Conservation (phyloP, 2,797 vertebrate genomes). For the Acanthurus leucopareius region DNA sequence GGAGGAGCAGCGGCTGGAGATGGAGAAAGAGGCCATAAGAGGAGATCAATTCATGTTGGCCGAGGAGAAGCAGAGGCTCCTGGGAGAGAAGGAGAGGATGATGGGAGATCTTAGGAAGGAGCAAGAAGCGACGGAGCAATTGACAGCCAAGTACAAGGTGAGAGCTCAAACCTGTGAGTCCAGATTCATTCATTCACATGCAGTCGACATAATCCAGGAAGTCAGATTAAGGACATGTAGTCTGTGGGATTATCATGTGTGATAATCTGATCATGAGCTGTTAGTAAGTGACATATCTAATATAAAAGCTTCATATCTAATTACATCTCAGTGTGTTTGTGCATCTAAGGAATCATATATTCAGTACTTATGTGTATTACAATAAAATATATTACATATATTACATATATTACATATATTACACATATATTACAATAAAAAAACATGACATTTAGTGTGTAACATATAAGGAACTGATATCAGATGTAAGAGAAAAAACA, state of each 20-base stretch:
- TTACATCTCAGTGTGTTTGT: conserved; percentile 19
- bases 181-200: background rate
- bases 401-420: no score
- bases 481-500: background rate
- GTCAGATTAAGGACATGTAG: conserved; percentile 47
- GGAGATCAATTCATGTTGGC: conserved; percentile 93
- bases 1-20: conserved; percentile 93
- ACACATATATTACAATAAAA: no score
- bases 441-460: background rate
- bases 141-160: conserved; percentile 96
- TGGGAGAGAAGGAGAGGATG: conserved; percentile 98
- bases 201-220: conserved; percentile 5
- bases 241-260: conserved; percentile 49
- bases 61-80: conserved; percentile 94
- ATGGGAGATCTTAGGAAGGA: conserved; percentile 93
- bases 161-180: conserved; percentile 31
- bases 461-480: background rate
- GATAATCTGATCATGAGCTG: conserved; percentile 56
- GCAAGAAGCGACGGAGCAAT: conserved; percentile 93
- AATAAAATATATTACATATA: background rate
- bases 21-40: conserved; percentile 94
- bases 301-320: conserved; percentile 24
- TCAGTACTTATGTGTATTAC: background rate
- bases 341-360: background rate
- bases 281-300: conserved; percentile 33